These are phyloP conservation scores for Serripes groenlandicus DNA, from an alignment of 2,888 invertebrate genomes.

Conservation along the genomic window DNA sequence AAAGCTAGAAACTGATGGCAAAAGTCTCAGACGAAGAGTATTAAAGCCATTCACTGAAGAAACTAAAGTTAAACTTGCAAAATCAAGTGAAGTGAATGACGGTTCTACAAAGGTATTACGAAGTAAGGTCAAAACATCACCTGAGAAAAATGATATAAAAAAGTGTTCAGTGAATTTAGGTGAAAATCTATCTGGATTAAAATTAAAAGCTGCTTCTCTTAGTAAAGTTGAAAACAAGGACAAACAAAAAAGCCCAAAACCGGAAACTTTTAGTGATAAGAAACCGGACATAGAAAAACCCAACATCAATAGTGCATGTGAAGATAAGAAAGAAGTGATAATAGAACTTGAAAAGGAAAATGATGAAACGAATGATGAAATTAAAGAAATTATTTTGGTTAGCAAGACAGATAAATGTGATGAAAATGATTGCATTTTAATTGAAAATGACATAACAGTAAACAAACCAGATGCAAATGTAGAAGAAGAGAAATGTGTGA, in stretches of 20 bases:
- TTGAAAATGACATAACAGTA: neutral
- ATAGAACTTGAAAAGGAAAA: neutral
- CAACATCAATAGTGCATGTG: neutral
- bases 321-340: neutral
- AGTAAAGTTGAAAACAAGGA: constrained; percentile 13
- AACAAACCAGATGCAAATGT: neutral
- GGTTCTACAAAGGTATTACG: constrained; percentile 4
- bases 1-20: constrained; percentile 32
- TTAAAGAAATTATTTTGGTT: neutral
- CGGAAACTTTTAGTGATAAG: neutral
- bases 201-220: constrained; percentile 30
- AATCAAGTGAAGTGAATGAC: neutral
- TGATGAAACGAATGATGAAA: neutral
- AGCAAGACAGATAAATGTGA: constrained; percentile 3
- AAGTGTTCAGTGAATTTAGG: constrained; percentile 63
- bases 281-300: neutral
- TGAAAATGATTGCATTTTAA: constrained; percentile 7
- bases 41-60: constrained; percentile 31
- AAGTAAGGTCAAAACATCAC: constrained; percentile 43
- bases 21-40: constrained; percentile 55
- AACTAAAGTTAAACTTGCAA: constrained; percentile 38
- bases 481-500: neutral
- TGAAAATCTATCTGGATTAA: constrained; percentile 47
- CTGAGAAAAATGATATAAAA: constrained; percentile 57
- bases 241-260: constrained; percentile 2